Base-by-base conservation (phyloP, 2,797 vertebrate species). In the Staurois parvus region DNA sequence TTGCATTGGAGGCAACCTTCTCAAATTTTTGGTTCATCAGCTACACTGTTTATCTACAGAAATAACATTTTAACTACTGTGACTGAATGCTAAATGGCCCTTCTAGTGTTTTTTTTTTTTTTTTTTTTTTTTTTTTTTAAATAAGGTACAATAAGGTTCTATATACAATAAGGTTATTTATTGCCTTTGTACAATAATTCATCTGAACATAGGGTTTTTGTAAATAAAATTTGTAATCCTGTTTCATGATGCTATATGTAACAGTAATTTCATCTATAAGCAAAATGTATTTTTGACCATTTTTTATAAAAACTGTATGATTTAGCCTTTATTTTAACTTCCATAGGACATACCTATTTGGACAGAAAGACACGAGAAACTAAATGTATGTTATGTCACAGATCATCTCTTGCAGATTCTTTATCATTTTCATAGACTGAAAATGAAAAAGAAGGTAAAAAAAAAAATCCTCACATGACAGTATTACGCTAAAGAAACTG, bases 401-500 rank as follows among this genome's bases (percentile, higher is more conserved):
- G 92, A 89, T 88, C 90, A 92, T 90, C 88, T 76, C 29, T 56
- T 76, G 85, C 34, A 69, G 88, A 59, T 88, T 69, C 92, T 21
- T 59, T 24, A 7, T 89, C 90, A 93, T 91, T 90, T 91, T 87
- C 84, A 88, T 91, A 64, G 34, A 73, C 2, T 62, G 10, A 17
- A 45, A 45, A 83, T 83, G 62, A 69, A 76, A 66, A 26, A 72
- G 42, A 82, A 48, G 30, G 19, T 48, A 28, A 34, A 72, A 17
- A 72, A 48, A 28, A 34, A 72, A 17, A 72, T 77, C 76, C 80
- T 28, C n/a, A 62, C 62, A 88, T 90, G 93, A 93, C 95, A 96
- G 95, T 96, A 95, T 96, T 96, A 94, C 84, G 79, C 93, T 92
- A 93, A 92, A 94, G 92, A 87, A 91, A 89, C 87, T 89, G 90